Percentiles rank a stretch among this genome's conserved stretches.
Conservation (phyloP, 2,797 vertebrate species). For the Australoheros facetus region DNA sequence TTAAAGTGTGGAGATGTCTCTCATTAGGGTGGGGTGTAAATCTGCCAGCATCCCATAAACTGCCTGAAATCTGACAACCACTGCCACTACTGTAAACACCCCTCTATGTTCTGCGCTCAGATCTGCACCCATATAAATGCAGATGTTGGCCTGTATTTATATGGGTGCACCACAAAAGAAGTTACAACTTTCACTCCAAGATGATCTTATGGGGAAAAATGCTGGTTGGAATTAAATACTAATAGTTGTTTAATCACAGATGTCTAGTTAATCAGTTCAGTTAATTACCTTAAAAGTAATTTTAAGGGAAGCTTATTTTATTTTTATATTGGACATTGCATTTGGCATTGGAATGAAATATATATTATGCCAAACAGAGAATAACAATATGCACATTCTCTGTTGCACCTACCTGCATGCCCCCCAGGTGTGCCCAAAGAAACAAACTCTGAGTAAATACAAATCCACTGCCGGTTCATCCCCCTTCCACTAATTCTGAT, state of each 20-base stretch:
- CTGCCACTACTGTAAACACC: conserved; percentile 64
- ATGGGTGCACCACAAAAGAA: conserved; percentile 28
- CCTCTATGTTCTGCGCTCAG: conserved; percentile 44
- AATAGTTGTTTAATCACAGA: neutral
- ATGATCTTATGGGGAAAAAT: conserved; percentile 31
- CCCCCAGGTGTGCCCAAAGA: conserved; percentile 6
- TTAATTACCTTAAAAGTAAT: neutral
- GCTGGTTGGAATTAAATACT: conserved; percentile 8
- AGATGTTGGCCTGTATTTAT: conserved; percentile 43
- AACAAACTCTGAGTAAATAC: conserved; percentile 23
- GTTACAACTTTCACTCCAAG: conserved; percentile 30
- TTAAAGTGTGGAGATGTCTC: conserved; percentile 72
- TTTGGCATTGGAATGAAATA: conserved; percentile 11
- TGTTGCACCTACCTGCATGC: conserved; percentile 2
- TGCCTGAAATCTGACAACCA: conserved; percentile 51
- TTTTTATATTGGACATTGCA: neutral
- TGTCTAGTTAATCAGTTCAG: conserved; percentile 3
- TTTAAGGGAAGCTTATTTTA: conserved; percentile 9
- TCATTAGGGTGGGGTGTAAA: conserved; percentile 74
- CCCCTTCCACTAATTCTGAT: conserved; percentile 40
- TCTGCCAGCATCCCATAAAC: conserved; percentile 64
- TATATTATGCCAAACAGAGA: neutral
- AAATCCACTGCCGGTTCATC: conserved; percentile 25
- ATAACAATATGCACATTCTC: conserved; percentile 1
- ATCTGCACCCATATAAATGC: conserved; percentile 10